phyloP scores from a whole-genome alignment of 37 sponge, comb jelly and placozoan genomes.

The Ianthella basta region DNA sequence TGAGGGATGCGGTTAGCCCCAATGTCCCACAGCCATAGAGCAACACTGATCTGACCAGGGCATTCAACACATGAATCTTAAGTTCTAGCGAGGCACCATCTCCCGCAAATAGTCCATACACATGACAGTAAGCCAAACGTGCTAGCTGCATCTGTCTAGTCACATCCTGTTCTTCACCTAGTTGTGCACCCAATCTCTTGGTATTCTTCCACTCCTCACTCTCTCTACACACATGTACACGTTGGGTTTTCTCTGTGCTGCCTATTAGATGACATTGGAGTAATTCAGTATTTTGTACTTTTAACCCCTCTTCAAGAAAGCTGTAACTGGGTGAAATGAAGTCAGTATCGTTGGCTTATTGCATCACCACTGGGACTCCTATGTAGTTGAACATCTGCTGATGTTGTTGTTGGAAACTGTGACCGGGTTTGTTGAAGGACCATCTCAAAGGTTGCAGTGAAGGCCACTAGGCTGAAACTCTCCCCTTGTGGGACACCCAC shows the following conservation, averaged over 20 bases:
- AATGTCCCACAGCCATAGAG: slow-evolving; percentile 24
- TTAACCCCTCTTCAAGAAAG: background rate
- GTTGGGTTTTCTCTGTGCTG: slow-evolving; percentile 14
- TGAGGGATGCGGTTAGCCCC: slow-evolving; percentile 13
- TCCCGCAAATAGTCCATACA: slow-evolving; percentile 22
- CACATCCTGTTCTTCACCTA: slow-evolving; percentile 12
- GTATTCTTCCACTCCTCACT: background rate
- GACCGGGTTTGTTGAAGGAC: slow-evolving; percentile 1
- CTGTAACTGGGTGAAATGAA: slow-evolving; percentile 2
- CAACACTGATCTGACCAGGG: slow-evolving; percentile 1
- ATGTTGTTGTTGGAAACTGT: slow-evolving; percentile 5
- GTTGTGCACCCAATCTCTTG: background rate
- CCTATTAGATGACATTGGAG: background rate
- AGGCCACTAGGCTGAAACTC: slow-evolving; percentile 17
- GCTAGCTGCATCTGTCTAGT: slow-evolving; percentile 19
- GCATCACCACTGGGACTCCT: too few relatives aligned
- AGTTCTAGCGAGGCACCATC: slow-evolving; percentile 12
- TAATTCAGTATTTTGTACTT: slow-evolving; percentile 9
- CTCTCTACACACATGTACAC: slow-evolving; percentile 1
- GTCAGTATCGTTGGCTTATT: background rate
- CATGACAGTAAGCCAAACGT: background rate
- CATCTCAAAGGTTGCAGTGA: slow-evolving; percentile 17
- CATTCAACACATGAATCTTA: background rate
- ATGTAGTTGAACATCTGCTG: too few relatives aligned
- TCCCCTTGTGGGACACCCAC: slow-evolving; percentile 28